A percentile compares a stretch with the other conserved stretches of the same genome.
Evolutionary conservation across 2,888 invertebrate species (phyloP).

Genomic region (Serrognathus titanus): DNA sequence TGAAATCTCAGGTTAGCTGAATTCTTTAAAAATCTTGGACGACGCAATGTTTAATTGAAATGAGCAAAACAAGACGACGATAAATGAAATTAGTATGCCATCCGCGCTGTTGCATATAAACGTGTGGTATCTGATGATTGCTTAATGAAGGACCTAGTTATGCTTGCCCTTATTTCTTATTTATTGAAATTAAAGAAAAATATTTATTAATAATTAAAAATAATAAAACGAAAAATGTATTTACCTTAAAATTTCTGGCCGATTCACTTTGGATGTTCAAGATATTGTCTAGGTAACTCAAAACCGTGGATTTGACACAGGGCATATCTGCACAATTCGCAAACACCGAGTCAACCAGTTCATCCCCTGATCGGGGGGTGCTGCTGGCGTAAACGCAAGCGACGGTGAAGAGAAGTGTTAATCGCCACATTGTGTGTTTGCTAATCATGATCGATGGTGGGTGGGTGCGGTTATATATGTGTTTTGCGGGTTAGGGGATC

Average conservation of each 20-base stretch:
- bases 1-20: too few relatives aligned
- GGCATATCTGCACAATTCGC: constrained; percentile 71
- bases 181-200: neutral
- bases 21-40: too few relatives aligned
- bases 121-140: too few relatives aligned
- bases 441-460: constrained; percentile 36
- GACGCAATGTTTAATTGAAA: too few relatives aligned
- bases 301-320: constrained; percentile 74
- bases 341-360: constrained; percentile 67
- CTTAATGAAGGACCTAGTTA: too few relatives aligned
- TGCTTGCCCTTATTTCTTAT: too few relatives aligned
- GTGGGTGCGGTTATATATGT: constrained; percentile 68
- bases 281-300: constrained; percentile 71
- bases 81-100: too few relatives aligned
- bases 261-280: constrained; percentile 61
- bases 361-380: constrained; percentile 60
- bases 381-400: constrained; percentile 46
- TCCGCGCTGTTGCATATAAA: too few relatives aligned
- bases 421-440: constrained; percentile 40
- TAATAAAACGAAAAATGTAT: neutral
- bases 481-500: constrained; percentile 53
- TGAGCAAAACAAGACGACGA: too few relatives aligned
- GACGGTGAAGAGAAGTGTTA: constrained; percentile 51
- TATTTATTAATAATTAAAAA: neutral
- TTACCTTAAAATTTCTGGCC: constrained; percentile 54